Base-by-base conservation (phyloP, 2,113 vertebrate species). In the Ibidorhyncha struthersii region DNA sequence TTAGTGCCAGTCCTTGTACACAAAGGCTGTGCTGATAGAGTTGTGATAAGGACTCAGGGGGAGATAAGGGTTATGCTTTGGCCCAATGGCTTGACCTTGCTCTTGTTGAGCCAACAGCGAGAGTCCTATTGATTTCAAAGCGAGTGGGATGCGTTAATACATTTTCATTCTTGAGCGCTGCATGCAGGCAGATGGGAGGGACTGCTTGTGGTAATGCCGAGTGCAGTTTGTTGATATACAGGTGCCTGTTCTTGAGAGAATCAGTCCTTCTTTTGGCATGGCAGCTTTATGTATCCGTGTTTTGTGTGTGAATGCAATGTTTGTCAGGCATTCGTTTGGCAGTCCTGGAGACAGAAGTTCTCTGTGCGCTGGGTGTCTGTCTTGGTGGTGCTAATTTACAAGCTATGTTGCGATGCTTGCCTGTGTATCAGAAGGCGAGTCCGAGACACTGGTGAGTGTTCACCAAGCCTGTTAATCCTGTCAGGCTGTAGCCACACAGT, bases 311-410 rank as follows among this genome's bases (percentile, higher is more conserved):
- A 96, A 82, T 2, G 15, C 90, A 93, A 78, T 93, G 88, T 96
- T 97, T 95, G 87, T 96, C 84, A 95, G 93, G 91, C 86, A 96
- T 67, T 92, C 34, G 23, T 65, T 96, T 90, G 84, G 66, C 96
- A 97, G 7, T 59, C 36, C 95, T 52, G 41, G 66, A 97, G 94
- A 87, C 86, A 89, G 86, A 73, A 94, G 92, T 72, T 94, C 77
- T 89, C 80, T 40, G 20, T 34, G 82, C 2, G 0, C 81, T 80
- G 77, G 22, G 88, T n/a, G 94, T 87, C 79, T 94, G 79, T 20
- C 91, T 91, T 14, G 32, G 41, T 26, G 43, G n/a, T 78, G 85
- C 82, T 87, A 41, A 63, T 85, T 77, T 52, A 55, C 58, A 72
- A 56, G 65, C 87, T n/a, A 20, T 6, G 36, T n/a, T 52, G 72